phyloP scores from a whole-genome alignment of 2,113 vertebrate species.

The Nematolebias whitei region DNA sequence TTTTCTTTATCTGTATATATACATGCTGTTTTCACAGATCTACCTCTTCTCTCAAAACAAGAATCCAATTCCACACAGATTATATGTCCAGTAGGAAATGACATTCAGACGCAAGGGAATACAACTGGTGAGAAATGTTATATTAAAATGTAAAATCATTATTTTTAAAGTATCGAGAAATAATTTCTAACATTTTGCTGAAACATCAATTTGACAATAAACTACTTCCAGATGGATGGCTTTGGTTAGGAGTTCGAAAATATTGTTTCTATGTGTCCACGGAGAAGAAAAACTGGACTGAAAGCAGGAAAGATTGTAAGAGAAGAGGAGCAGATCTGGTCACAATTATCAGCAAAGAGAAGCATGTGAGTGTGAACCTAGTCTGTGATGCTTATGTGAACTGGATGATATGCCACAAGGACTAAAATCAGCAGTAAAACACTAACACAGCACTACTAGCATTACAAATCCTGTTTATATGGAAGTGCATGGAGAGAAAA shows the following conservation, averaged over 20 bases:
- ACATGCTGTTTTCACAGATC: not conserved
- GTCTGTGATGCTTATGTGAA: no score
- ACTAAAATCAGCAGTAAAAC: no score
- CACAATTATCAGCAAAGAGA: rapidly evolving
- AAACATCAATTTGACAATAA: not conserved
- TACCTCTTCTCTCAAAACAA: rapidly evolving
- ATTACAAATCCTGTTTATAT: no score
- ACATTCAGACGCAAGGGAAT: not conserved
- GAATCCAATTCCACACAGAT: rapidly evolving
- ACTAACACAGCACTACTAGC: no score
- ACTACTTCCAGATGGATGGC: constrained; percentile 8
- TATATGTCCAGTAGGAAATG: rapidly evolving
- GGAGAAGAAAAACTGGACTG: not conserved
- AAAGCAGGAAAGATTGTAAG: constrained; percentile 23
- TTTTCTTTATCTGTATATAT: not conserved
- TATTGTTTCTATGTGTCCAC: constrained; percentile 25
- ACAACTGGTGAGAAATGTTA: not conserved
- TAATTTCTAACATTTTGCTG: not conserved
- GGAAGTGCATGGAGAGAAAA: no score
- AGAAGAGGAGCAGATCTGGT: constrained; percentile 21
- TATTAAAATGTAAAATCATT: not conserved
- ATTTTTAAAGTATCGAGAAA: not conserved
- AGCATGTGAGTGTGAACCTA: constrained; percentile 25
- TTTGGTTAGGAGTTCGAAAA: rapidly evolving
- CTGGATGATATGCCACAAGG: not conserved